Percentiles rank a stretch among this genome's conserved stretches.
Evolutionary conservation across 2,888 invertebrate species (phyloP).

Genomic region (Eilema caniola): DNA sequence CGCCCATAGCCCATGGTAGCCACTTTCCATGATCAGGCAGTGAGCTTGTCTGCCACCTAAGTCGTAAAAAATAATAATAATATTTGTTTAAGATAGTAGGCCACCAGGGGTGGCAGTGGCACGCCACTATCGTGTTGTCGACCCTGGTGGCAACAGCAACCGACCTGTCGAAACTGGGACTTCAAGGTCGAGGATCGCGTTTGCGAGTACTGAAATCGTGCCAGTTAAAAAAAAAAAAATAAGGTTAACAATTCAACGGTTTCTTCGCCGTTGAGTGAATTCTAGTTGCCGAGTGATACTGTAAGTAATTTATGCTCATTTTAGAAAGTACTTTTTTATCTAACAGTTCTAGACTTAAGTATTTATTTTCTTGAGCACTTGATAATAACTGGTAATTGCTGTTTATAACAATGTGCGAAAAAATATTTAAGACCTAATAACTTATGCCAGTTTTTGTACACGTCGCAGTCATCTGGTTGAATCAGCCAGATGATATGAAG

Average conservation of each 20-base stretch:
- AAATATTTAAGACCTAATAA: background rate
- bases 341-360: constrained; percentile 13
- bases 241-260: constrained; percentile 23
- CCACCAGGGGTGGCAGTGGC: background rate
- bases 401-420: constrained; percentile 8
- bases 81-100: too few relatives aligned
- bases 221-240: constrained; percentile 15
- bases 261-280: constrained; percentile 19
- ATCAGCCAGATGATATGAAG: background rate
- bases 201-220: constrained; percentile 12
- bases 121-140: background rate
- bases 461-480: background rate
- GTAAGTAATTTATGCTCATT: constrained; percentile 24
- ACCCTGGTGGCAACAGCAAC: background rate
- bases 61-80: background rate
- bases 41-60: too few relatives aligned
- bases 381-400: constrained; percentile 11
- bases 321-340: constrained; percentile 31
- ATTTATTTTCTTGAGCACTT: constrained; percentile 16
- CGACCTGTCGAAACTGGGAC: background rate
- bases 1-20: too few relatives aligned
- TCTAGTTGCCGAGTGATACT: constrained; percentile 20
- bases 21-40: too few relatives aligned
- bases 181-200: constrained; percentile 2
- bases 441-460: background rate